Base-by-base conservation (phyloP, 92 coral and sea anemone genomes). In the Anthopleura xanthogrammica region DNA sequence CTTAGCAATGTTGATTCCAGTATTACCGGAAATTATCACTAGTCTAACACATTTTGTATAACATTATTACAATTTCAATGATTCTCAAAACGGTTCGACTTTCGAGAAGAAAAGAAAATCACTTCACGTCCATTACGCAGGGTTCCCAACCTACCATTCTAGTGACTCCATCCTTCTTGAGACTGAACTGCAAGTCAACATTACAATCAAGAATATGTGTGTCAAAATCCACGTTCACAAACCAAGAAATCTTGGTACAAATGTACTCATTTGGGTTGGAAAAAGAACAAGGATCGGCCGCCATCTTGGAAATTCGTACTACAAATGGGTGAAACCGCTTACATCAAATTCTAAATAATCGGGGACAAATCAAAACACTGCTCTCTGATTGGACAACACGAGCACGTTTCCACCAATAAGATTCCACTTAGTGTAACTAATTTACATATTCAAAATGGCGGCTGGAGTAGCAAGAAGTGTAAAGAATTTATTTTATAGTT, bases 271-370 rank as follows among this genome's bases (percentile, higher is more conserved):
- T 29, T 29, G 92, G 87, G 7, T 83, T 83, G 11, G 98, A 85
- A 83, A 92, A 91, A 9, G 95, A 93, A 83, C 98, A 93, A 23
- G 95, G 98, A 74, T 93, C 97, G 56, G 79, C 75, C 92, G 84
- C 92, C 78, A 90, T 86, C 71, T 73, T 72, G 65, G 72, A 82
- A 29, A 0, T 7, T 36, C 29, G 36, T 29, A 29, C 1, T 29
- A 29, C 36, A 29, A 29, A 29, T 10, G 80, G 20, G 68, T 52
- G 29, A 73, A 7, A 78, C 81, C 87, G 82, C 87, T 60, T 46
- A 2, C 50, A 50, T 17, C 0, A 41, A 3, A 48, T 57, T 20
- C 46, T 41, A 11, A 56, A 20, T 23, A 5, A 57, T 48, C 73
- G 82, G 39, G 17, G 75, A 36, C 46, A 16, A 73, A 40, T 73